Base-by-base conservation (phyloP, 1,140 invertebrate species). In the Sogatella furcifera region DNA sequence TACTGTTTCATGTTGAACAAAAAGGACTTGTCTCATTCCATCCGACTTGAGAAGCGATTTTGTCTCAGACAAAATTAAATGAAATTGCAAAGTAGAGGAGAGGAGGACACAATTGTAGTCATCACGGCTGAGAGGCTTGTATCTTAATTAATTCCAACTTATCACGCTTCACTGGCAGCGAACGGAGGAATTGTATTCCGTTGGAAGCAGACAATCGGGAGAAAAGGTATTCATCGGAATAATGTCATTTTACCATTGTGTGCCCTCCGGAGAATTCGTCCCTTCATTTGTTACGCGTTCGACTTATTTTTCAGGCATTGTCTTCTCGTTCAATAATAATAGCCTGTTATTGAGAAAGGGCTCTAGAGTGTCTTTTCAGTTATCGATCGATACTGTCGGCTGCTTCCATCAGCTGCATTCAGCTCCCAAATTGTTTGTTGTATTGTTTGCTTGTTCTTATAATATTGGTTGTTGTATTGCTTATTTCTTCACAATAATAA, bases 71-170 rank as follows among this genome's bases (percentile, higher is more conserved):
- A 57, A 41, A 57, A 38, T 38, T 38, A 14, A 58, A 59, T 31
- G 57, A 59, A 52, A 59, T 28, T 49, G 44, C 43, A 44, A 59
- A 55, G 54, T 55, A 31, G 15, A 49, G 46, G 17, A 49, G 46
- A 49, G 8, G 46, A 49, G 8, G 46, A 49, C 46, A 49, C 46
- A 49, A 49, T 49, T 17, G 21, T 17, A 49, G 46, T 49, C 46
- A 49, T 49, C 46, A 49, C n/a, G 38, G 42, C 14, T 31, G 31
- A 19, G 55, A 41, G 14, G 24, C n/a, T 43, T 38, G 57, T 44
- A 59, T 59, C 43, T 59, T 59, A 49, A 59, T 44, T 59, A 46
- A 59, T 49, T 49, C 28, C 42, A 59, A 49, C 54, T 55, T 55
- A 59, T 49, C 46, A 59, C 43, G 41, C 43, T 22, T 28, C 41